Evolutionary conservation across 2,113 vertebrate species (phyloP).

Genomic region (Pseudonaja textilis): DNA sequence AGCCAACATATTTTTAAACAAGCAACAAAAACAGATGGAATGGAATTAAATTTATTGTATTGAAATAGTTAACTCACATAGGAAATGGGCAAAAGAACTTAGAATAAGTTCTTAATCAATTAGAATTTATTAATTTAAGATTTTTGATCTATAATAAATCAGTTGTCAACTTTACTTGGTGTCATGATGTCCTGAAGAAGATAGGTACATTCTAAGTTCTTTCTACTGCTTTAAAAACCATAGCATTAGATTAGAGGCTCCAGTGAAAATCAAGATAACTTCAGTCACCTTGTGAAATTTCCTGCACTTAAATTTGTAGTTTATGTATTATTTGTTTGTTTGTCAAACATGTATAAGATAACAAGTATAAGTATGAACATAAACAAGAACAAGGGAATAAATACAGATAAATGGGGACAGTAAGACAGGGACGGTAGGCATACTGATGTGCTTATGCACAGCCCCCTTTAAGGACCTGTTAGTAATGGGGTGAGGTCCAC

Average conservation of each 20-base stretch:
- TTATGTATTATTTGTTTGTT: too few species aligned
- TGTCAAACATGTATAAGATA: too few species aligned
- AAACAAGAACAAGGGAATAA: too few species aligned
- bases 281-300: background rate
- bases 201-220: background rate
- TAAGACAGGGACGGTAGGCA: too few species aligned
- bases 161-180: conserved; percentile 7
- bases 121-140: background rate
- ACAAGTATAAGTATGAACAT: too few species aligned
- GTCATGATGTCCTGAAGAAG: background rate
- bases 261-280: background rate
- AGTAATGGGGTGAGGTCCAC: too few species aligned
- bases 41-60: background rate
- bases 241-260: background rate
- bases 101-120: too few species aligned
- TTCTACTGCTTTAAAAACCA: background rate
- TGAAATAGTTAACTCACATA: background rate
- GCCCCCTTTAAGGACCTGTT: too few species aligned
- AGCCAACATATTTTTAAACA: background rate
- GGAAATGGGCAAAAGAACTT: background rate
- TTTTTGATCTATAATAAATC: background rate
- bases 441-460: too few species aligned
- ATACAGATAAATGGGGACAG: too few species aligned
- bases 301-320: background rate
- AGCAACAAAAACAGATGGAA: background rate